These are phyloP conservation scores for Coenonympha glycerion DNA, from an alignment of 2,888 invertebrate genomes.

Conservation along the genomic window DNA sequence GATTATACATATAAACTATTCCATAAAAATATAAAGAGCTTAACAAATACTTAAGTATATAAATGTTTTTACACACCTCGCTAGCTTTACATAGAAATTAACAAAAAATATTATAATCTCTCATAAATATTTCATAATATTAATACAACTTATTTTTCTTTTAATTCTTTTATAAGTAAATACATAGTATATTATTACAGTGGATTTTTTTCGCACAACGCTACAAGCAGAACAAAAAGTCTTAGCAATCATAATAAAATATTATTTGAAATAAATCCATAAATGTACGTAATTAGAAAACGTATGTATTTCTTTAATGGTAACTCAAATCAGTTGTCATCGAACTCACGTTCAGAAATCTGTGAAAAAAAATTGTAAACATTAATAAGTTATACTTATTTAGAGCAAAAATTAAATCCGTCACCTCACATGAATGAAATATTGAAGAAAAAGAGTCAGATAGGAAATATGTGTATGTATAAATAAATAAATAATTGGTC, in stretches of 20 bases:
- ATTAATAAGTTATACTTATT: conserved; percentile 23
- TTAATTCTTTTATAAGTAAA: background rate
- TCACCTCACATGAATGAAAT: conserved; percentile 20
- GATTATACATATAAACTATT: conserved; percentile 13
- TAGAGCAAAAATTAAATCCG: conserved; percentile 20
- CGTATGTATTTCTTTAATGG: conserved; percentile 16
- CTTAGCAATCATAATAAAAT: too few species aligned
- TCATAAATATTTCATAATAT: too few species aligned
- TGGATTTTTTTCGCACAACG: too few species aligned
- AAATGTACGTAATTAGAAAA: background rate
- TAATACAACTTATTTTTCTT: too few species aligned
- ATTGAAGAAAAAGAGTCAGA: background rate
- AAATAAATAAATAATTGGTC: too few species aligned
- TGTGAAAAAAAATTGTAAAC: conserved; percentile 45
- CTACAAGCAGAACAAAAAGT: too few species aligned
- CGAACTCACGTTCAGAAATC: conserved; percentile 58
- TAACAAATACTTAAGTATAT: background rate
- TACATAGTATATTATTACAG: too few species aligned
- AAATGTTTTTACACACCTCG: background rate
- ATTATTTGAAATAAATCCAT: background rate
- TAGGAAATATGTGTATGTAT: background rate
- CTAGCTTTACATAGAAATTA: background rate
- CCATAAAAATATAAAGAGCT: background rate
- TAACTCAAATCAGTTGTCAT: conserved; percentile 30
- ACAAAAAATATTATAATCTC: too few species aligned